Evolutionary conservation across 2,888 invertebrate genomes (phyloP).

Genomic region (Andrena dorsata): DNA sequence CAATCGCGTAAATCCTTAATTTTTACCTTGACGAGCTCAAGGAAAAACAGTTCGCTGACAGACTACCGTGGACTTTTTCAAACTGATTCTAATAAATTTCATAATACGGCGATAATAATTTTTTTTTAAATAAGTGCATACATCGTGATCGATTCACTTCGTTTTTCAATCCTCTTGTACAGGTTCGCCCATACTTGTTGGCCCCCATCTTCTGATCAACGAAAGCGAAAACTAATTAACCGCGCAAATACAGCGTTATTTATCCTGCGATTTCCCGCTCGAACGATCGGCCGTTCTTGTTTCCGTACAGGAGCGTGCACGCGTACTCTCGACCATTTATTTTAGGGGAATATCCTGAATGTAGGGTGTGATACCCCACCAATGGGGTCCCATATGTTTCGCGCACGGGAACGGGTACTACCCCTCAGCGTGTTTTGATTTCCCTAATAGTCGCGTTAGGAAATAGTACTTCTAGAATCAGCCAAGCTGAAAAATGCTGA

Average conservation of each 20-base stretch:
- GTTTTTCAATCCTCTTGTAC: neutral
- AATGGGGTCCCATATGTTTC: constrained; percentile 83
- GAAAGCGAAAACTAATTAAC: constrained; percentile 83
- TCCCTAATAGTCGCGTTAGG: constrained; percentile 80
- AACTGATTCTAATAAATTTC: constrained; percentile 1
- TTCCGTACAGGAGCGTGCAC: constrained; percentile 66
- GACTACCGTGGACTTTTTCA: neutral
- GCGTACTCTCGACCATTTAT: constrained; percentile 82
- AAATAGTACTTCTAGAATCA: constrained; percentile 68
- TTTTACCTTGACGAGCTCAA: constrained; percentile 19
- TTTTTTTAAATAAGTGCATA: neutral
- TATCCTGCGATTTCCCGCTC: constrained; percentile 82
- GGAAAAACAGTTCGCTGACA: constrained; percentile 3
- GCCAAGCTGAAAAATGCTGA: constrained; percentile 54
- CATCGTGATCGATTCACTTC: neutral
- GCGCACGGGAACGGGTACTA: constrained; percentile 69
- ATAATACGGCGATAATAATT: neutral
- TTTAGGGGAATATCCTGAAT: constrained; percentile 78
- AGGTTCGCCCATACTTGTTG: constrained; percentile 49
- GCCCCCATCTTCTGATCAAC: constrained; percentile 73
- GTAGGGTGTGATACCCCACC: constrained; percentile 79
- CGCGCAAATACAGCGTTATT: constrained; percentile 80
- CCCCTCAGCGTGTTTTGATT: constrained; percentile 83
- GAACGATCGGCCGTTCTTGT: constrained; percentile 76
- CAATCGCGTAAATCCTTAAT: constrained; percentile 30